Conservation (phyloP, 2,113 vertebrate genomes). For the Anas platyrhynchos region DNA sequence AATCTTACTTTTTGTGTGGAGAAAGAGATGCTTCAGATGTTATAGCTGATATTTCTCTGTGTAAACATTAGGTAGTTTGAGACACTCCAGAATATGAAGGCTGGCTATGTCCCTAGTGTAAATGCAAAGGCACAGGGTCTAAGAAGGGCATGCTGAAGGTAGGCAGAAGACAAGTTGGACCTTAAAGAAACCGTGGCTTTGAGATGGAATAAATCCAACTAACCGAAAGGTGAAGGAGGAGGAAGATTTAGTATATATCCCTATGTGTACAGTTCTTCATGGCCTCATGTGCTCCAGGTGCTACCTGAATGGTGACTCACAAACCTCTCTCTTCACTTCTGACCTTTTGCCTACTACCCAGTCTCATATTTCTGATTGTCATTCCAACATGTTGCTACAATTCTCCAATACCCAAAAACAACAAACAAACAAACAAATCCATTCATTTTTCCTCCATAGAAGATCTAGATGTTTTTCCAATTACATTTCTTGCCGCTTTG, state of each 20-base stretch:
- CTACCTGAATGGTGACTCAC: slow-evolving; percentile 2
- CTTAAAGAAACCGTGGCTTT: background rate
- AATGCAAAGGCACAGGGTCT: background rate
- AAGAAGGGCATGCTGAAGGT: background rate
- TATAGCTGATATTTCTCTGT: background rate
- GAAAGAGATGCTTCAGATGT: background rate
- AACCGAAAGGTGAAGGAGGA: background rate
- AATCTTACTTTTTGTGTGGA: background rate
- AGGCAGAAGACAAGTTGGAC: background rate
- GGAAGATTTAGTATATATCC: background rate
- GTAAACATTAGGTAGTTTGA: background rate
- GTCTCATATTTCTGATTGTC: background rate
- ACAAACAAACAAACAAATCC: background rate
- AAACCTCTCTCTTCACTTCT: background rate
- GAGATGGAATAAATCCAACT: background rate
- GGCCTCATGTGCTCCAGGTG: background rate
- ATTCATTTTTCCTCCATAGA: background rate
- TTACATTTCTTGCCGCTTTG: background rate
- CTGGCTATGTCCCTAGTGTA: background rate
- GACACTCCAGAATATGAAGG: background rate
- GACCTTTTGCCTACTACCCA: background rate
- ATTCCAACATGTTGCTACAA: background rate
- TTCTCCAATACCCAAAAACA: background rate
- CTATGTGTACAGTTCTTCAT: background rate
- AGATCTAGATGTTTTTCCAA: background rate